These are phyloP conservation scores for Drosophila malerkotliana DNA, from an alignment of 1,140 invertebrate species.

Conservation along the genomic window DNA sequence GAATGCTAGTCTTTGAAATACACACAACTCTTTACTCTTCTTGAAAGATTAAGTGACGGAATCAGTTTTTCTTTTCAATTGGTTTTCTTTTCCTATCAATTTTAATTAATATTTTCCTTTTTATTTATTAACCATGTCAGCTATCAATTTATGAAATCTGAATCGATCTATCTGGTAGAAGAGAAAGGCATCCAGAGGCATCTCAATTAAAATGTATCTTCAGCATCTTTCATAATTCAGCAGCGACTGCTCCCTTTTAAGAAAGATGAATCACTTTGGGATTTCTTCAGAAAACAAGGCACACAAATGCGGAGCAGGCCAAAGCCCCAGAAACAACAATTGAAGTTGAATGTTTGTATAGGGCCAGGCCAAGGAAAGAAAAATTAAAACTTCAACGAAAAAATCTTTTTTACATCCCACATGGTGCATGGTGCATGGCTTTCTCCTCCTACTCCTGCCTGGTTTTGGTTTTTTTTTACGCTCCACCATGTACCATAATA, in stretches of 20 bases:
- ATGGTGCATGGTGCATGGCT: conserved; percentile 33
- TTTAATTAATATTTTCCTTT: neutral
- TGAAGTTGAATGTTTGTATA: conserved; percentile 42
- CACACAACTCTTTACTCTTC: neutral
- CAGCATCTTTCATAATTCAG: conserved; percentile 38
- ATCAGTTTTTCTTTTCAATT: neutral
- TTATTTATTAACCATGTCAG: conserved; percentile 13
- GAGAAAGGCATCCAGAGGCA: conserved; percentile 14
- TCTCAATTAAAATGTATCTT: conserved; percentile 53
- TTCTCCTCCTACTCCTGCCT: conserved; percentile 10
- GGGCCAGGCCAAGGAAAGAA: conserved; percentile 29
- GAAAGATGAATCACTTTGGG: conserved; percentile 43
- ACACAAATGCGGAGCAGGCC: conserved; percentile 22
- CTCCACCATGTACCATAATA: conserved; percentile 4
- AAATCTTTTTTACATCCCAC: conserved; percentile 44
- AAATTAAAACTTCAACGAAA: conserved; percentile 51
- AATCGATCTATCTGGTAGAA: neutral
- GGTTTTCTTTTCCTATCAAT: neutral
- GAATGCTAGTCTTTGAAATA: too few species aligned
- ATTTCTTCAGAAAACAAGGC: conserved; percentile 37
- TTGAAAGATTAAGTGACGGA: neutral
- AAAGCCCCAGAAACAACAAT: conserved; percentile 47
- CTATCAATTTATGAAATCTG: conserved; percentile 22
- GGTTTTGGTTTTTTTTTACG: conserved; percentile 27
- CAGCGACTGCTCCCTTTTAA: conserved; percentile 8